Evolutionary conservation across 2,888 invertebrate species (phyloP).

Genomic region (Melinaea marsaeus): DNA sequence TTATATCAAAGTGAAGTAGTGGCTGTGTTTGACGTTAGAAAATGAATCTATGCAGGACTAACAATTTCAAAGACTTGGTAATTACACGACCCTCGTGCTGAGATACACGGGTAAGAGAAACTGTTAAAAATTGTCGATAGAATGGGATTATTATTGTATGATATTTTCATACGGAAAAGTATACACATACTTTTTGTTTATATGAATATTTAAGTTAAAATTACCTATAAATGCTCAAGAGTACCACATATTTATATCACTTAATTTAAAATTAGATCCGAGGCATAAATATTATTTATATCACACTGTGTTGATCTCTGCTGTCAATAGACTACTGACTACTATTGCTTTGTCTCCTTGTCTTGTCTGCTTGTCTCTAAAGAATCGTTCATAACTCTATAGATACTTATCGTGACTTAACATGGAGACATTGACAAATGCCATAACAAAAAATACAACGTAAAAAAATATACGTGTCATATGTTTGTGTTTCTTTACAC

Average conservation of each 20-base stretch:
- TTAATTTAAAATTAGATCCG: too few relatives aligned
- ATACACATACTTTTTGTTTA: too few relatives aligned
- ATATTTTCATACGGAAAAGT: too few relatives aligned
- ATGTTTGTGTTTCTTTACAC: conserved; percentile 14
- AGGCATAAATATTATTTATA: not conserved
- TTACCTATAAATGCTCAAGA: too few relatives aligned
- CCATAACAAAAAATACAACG: not conserved
- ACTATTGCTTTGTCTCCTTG: not conserved
- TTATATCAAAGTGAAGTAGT: conserved; percentile 15
- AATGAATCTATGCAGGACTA: conserved; percentile 45
- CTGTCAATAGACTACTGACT: not conserved
- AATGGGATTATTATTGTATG: too few relatives aligned
- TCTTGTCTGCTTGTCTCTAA: not conserved
- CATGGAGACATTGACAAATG: not conserved
- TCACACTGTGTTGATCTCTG: not conserved
- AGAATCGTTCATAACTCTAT: conserved; percentile 4
- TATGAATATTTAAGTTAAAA: too few relatives aligned
- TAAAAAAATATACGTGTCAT: conserved; percentile 5
- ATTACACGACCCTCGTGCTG: conserved; percentile 32
- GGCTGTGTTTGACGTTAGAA: conserved; percentile 49
- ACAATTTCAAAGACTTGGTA: conserved; percentile 51
- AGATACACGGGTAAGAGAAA: conserved; percentile 16
- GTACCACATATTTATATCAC: too few relatives aligned
- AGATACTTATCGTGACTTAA: not conserved
- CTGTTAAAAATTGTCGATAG: not conserved